phyloP scores from a whole-genome alignment of 2,113 vertebrate genomes.

The Entomyzon cyanotis region DNA sequence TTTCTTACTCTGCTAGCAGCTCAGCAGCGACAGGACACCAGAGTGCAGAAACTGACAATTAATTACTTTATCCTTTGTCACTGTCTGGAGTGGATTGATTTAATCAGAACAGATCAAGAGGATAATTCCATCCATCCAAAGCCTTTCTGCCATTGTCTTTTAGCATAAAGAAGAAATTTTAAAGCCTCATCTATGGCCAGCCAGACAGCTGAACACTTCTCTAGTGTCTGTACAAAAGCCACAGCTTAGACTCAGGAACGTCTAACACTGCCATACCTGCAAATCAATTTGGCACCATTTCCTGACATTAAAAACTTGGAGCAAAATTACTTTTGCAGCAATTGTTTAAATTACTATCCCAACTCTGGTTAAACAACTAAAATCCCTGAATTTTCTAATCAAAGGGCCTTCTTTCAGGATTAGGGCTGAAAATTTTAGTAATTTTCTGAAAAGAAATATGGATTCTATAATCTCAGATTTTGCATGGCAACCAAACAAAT shows the following conservation, averaged over 20 bases:
- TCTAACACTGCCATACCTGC: not conserved
- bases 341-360: not conserved
- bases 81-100: not conserved
- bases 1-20: too few species aligned
- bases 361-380: not conserved
- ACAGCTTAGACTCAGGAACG: not conserved
- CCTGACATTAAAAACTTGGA: not conserved
- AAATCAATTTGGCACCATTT: not conserved
- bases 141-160: not conserved
- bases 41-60: not conserved
- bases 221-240: not conserved
- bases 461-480: not conserved
- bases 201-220: not conserved
- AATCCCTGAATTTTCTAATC: not conserved
- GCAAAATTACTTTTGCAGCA: not conserved
- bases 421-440: not conserved
- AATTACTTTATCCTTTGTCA: not conserved
- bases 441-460: not conserved
- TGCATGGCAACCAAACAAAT: not conserved
- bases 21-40: too few species aligned
- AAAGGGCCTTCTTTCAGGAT: not conserved
- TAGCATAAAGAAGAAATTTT: not conserved
- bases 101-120: not conserved
- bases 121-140: not conserved
- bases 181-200: not conserved